Base-by-base conservation (phyloP, 2,888 invertebrate genomes). In the Bellardia bayeri region DNA sequence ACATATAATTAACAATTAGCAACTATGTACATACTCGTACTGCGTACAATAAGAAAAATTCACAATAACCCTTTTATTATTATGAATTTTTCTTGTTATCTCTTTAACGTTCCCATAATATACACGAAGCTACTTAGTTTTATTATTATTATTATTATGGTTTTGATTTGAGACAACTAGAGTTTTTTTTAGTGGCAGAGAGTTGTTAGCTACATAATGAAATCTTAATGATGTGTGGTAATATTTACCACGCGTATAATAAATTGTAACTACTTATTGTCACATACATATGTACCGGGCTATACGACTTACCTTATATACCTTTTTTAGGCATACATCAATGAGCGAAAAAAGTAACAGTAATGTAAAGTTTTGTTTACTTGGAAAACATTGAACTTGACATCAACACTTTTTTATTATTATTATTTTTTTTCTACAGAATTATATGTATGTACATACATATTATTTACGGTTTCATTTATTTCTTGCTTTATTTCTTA, bases 321-420 rank as follows among this genome's bases (percentile, higher is more conserved):
- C 71, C 71, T 63, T 54, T 42, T 64, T 16, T 72, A 23, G 23
- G 23, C 23, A 61, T 16, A 33, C 3, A 23, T 5, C 7, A 56
- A 23, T 7, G 3, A 40, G 64, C 16, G 40, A 64, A 64, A 30
- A 23, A 37, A 9, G 40, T 11, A 61, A 68, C 23, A 23, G 23
- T 23, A 23, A 23, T 23, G 23, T 23, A 58, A 2, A 51, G 14
- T 45, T 11, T 30, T 61, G 16, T 49, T 54, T 54, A 54, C 51
- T 54, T 42, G 51, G 56, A 71, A 87, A 87, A 81, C 87, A 84
- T 87, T 87, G 87, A 87, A 87, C 87, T 87, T 87, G 87, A 84
- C 87, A 87, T 84, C 84, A 85, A 85, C 79, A 85, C 74, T 84
- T 64, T 69, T 72, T 16, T 76, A 11, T 64, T 64, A 8, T 75